phyloP scores from a whole-genome alignment of 2,888 invertebrate genomes.

The Lottia gigantea region DNA sequence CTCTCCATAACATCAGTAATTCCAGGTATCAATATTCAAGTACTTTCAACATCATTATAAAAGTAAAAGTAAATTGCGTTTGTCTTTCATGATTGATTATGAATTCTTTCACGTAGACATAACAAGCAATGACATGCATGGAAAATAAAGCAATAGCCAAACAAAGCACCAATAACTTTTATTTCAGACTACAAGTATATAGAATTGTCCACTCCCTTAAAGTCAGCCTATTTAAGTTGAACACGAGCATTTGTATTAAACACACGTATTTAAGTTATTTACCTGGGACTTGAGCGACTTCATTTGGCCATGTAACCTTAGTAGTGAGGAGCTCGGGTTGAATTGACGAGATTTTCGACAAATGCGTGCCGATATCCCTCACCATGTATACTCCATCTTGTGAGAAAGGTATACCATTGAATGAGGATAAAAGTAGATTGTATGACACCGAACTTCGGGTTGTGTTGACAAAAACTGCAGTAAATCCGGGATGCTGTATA shows the following conservation, averaged over 20 bases:
- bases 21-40: too few species aligned
- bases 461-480: slow-evolving; percentile 13
- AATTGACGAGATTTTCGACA: slow-evolving; percentile 26
- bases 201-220: too few species aligned
- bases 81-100: too few species aligned
- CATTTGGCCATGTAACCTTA: slow-evolving; percentile 40
- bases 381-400: slow-evolving; percentile 34
- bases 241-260: slow-evolving; percentile 3
- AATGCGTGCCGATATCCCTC: slow-evolving; percentile 30
- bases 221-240: too few species aligned
- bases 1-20: too few species aligned
- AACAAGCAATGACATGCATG: too few species aligned
- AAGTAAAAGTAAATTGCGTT: too few species aligned
- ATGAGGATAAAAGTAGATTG: slow-evolving; percentile 37
- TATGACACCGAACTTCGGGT: slow-evolving; percentile 16
- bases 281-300: slow-evolving; percentile 39
- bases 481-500: slow-evolving; percentile 23
- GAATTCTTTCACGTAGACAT: too few species aligned
- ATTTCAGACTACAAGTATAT: too few species aligned
- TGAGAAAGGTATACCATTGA: slow-evolving; percentile 34
- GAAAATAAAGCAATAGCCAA: too few species aligned
- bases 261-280: slow-evolving; percentile 15
- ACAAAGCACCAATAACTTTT: too few species aligned
- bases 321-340: slow-evolving; percentile 33
- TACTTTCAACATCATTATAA: too few species aligned